phyloP scores from a whole-genome alignment of 2,888 invertebrate genomes.

The Metallyticus violacea region DNA sequence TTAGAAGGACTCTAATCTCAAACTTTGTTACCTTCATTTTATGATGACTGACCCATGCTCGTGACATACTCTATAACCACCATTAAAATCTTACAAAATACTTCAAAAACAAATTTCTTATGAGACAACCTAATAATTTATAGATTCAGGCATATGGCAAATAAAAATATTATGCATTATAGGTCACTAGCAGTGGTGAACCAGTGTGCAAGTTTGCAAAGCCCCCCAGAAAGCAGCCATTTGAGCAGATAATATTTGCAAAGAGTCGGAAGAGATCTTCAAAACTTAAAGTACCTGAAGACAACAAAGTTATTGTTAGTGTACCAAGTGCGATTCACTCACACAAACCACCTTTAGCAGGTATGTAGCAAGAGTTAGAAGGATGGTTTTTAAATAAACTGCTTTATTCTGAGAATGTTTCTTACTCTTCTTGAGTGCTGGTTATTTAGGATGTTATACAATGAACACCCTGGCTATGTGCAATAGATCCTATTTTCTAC shows the following conservation, averaged over 20 bases:
- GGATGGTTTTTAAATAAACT: too few relatives aligned
- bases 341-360: constrained; percentile 85
- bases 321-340: constrained; percentile 92
- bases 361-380: too few relatives aligned
- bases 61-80: too few relatives aligned
- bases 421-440: too few relatives aligned
- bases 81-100: neutral
- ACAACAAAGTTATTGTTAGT: constrained; percentile 67
- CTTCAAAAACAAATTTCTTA: neutral
- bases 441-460: too few relatives aligned
- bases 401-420: too few relatives aligned
- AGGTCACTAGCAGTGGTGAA: constrained; percentile 66
- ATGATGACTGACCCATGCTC: neutral
- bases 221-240: constrained; percentile 79
- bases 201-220: constrained; percentile 65
- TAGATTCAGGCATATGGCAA: neutral
- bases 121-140: neutral
- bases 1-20: too few relatives aligned
- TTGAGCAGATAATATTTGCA: constrained; percentile 74
- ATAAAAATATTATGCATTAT: too few relatives aligned
- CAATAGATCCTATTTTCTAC: too few relatives aligned
- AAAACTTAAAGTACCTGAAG: constrained; percentile 38
- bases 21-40: too few relatives aligned
- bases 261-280: constrained; percentile 32
- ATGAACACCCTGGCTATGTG: too few relatives aligned